Conservation (phyloP, 1,140 invertebrate genomes). For the Atopsyche davidsoni region DNA sequence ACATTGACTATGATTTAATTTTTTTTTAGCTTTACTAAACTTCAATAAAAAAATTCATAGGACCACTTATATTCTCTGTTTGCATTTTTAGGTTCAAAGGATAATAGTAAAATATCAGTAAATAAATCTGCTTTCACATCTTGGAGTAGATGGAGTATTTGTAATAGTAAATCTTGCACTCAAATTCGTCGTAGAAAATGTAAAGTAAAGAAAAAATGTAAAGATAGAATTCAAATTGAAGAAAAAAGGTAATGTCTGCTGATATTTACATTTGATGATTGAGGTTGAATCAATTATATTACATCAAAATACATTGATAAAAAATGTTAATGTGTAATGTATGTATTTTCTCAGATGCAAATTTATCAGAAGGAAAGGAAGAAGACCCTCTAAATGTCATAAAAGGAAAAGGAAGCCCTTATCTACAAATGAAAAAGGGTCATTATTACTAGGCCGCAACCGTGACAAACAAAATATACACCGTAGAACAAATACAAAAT, state of each 20-base stretch:
- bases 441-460: no score
- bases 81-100: not conserved
- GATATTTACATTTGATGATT: no score
- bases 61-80: no score
- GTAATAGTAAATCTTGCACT: conserved; percentile 15
- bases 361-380: conserved; percentile 22
- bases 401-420: conserved; percentile 21
- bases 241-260: conserved; percentile 29
- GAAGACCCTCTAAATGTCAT: conserved; percentile 22
- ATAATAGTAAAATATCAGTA: not conserved
- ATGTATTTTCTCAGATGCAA: conserved; percentile 22
- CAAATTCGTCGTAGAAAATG: conserved; percentile 19
- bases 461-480: no score
- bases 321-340: no score
- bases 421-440: no score
- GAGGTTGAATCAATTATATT: no score
- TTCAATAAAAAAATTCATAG: no score
- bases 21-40: no score
- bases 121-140: conserved; percentile 4
- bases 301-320: no score
- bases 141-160: conserved; percentile 27
- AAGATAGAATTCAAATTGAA: conserved; percentile 22
- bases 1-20: no score
- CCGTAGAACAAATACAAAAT: no score
- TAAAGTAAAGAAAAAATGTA: conserved; percentile 19